Percentiles rank a stretch among this genome's conserved stretches.
phyloP scores from a whole-genome alignment of 2,888 invertebrate genomes.

The Agriotes lineatus region DNA sequence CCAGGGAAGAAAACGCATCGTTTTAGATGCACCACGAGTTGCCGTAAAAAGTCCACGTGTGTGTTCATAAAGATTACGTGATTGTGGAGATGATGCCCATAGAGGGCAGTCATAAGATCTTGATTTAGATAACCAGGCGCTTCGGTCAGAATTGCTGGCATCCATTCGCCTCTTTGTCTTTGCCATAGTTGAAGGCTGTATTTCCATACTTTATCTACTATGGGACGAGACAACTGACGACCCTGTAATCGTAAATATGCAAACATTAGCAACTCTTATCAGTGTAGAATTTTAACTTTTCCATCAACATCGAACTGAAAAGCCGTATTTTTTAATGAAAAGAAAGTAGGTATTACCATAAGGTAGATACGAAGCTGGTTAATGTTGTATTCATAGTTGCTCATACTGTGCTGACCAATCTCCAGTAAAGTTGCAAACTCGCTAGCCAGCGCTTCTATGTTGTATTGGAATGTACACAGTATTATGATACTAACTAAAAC shows the following conservation, averaged over 20 bases:
- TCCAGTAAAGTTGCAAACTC: slow-evolving; percentile 42
- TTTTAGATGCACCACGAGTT: slow-evolving; percentile 68
- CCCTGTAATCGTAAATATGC: slow-evolving; percentile 36
- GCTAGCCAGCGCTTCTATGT: slow-evolving; percentile 30
- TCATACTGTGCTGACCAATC: slow-evolving; percentile 36
- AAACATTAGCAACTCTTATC: not conserved
- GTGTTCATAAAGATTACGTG: slow-evolving; percentile 68
- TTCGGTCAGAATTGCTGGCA: slow-evolving; percentile 52
- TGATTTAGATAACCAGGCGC: slow-evolving; percentile 49
- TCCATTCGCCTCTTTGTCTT: slow-evolving; percentile 69
- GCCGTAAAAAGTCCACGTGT: slow-evolving; percentile 67
- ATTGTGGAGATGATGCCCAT: slow-evolving; percentile 67
- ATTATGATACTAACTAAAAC: slow-evolving; percentile 31
- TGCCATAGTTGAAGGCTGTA: slow-evolving; percentile 69
- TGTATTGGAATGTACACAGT: slow-evolving; percentile 10
- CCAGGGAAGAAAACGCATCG: slow-evolving; percentile 69
- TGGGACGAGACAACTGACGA: slow-evolving; percentile 47
- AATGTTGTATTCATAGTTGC: slow-evolving; percentile 42
- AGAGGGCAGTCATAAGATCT: slow-evolving; percentile 68
- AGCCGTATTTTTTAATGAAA: too few relatives aligned
- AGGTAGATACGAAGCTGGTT: slow-evolving; percentile 37
- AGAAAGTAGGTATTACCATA: slow-evolving; percentile 32
- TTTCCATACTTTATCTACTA: slow-evolving; percentile 69
- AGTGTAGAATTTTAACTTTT: not conserved
- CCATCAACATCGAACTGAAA: slow-evolving; percentile 6